Percentiles rank a stretch among this genome's conserved stretches.
Evolutionary conservation across 2,888 invertebrate species (phyloP).

Genomic region (Drosophila kokeensis): DNA sequence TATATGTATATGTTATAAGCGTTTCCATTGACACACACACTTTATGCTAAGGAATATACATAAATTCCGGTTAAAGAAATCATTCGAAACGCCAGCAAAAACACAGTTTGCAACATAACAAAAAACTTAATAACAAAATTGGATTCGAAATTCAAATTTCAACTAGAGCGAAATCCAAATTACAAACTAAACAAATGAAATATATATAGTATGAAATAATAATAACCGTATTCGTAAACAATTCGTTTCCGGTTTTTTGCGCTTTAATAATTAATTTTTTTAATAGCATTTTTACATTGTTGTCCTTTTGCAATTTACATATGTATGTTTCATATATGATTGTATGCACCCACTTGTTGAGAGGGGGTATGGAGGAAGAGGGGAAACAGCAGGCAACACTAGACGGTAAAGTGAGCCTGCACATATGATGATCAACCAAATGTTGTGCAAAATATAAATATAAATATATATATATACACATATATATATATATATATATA

Average conservation of each 20-base stretch:
- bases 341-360: conserved; percentile 4
- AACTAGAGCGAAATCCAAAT: conserved; percentile 47
- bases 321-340: conserved; percentile 5
- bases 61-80: conserved; percentile 27
- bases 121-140: conserved; percentile 53
- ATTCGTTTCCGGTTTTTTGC: conserved; percentile 21
- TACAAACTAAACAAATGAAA: conserved; percentile 30
- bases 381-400: conserved; percentile 7
- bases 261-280: conserved; percentile 66
- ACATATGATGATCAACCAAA: conserved; percentile 20
- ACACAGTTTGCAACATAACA: conserved; percentile 56
- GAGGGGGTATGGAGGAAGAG: no score
- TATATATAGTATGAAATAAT: background rate
- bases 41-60: conserved; percentile 44
- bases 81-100: conserved; percentile 51
- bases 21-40: conserved; percentile 56
- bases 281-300: conserved; percentile 52
- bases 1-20: conserved; percentile 45
- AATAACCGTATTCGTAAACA: conserved; percentile 11
- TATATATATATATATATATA: conserved; percentile 34
- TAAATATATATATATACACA: conserved; percentile 10
- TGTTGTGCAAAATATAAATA: conserved; percentile 34
- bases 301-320: conserved; percentile 34
- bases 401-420: conserved; percentile 17
- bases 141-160: conserved; percentile 30